Evolutionary conservation across 2,888 invertebrate genomes (phyloP).

Genomic region (Ochropacha duplaris): DNA sequence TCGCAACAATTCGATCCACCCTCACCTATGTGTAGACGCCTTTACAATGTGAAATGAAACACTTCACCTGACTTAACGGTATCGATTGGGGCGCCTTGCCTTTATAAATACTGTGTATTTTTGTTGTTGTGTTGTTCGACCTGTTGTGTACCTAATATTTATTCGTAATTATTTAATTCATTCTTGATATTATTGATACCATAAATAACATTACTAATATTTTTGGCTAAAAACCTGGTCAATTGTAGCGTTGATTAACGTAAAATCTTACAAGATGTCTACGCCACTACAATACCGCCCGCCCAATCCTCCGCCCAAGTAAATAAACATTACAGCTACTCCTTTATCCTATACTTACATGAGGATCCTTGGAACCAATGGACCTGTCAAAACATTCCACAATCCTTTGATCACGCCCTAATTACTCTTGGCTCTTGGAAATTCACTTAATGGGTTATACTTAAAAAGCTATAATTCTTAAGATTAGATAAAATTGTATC

Average conservation of each 20-base stretch:
- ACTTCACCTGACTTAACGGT: constrained; percentile 20
- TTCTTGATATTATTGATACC: background rate
- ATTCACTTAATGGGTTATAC: constrained; percentile 72
- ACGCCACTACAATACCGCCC: background rate
- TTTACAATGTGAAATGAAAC: constrained; percentile 25
- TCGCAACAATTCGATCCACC: constrained; percentile 59
- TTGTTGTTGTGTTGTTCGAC: background rate
- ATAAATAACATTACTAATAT: no score
- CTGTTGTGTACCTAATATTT: background rate
- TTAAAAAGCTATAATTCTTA: constrained; percentile 38
- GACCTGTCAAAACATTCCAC: constrained; percentile 61
- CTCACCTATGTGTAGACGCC: constrained; percentile 29
- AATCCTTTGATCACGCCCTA: constrained; percentile 69
- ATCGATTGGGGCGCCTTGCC: constrained; percentile 18
- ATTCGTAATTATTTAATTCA: background rate
- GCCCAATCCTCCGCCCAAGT: background rate
- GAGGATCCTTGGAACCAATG: constrained; percentile 45
- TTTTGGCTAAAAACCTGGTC: no score
- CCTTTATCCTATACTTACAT: background rate
- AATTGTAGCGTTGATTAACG: background rate
- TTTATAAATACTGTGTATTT: constrained; percentile 11
- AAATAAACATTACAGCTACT: background rate
- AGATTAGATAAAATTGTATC: constrained; percentile 2
- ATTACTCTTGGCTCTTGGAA: constrained; percentile 63
- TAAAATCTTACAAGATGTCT: background rate